These are phyloP conservation scores for Dendronephthya gigantea DNA, from an alignment of 64 coral and sea anemone species.

Conservation along the genomic window DNA sequence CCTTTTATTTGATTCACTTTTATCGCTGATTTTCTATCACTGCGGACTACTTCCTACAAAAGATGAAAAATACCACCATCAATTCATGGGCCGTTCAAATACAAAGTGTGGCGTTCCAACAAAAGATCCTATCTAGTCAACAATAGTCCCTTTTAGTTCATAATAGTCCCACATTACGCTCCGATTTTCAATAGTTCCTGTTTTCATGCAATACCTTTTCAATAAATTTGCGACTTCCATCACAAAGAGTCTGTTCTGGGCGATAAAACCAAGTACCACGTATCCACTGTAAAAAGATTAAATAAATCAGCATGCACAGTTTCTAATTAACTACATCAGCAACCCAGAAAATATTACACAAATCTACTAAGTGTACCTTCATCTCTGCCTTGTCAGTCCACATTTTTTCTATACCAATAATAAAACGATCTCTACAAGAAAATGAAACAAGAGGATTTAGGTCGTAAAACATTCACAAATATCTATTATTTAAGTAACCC, in stretches of 20 bases:
- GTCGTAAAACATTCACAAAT: background rate
- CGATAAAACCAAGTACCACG: slow-evolving; percentile 78
- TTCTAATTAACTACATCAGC: too few species aligned
- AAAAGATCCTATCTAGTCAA: background rate
- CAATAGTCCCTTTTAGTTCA: too few species aligned
- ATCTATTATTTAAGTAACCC: too few species aligned
- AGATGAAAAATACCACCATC: background rate
- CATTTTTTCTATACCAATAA: slow-evolving; percentile 70
- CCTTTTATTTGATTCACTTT: slow-evolving; percentile 75
- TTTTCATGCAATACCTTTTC: slow-evolving; percentile 4
- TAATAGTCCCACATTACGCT: too few species aligned
- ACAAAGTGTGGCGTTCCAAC: too few species aligned
- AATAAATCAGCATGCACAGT: too few species aligned
- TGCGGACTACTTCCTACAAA: slow-evolving; percentile 75
- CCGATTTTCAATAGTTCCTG: too few species aligned
- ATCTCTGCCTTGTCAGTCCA: slow-evolving; percentile 62
- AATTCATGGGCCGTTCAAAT: too few species aligned
- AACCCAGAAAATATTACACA: too few species aligned
- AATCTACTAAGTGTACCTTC: slow-evolving; percentile 32
- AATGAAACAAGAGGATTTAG: background rate
- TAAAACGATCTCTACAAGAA: background rate
- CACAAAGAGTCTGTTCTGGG: slow-evolving; percentile 71
- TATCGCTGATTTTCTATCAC: slow-evolving; percentile 53
- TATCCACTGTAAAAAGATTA: slow-evolving; percentile 41
- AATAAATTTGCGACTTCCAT: slow-evolving; percentile 72